These are phyloP conservation scores for Coleophora flavipennella DNA, from an alignment of 2,888 invertebrate genomes.

Conservation along the genomic window DNA sequence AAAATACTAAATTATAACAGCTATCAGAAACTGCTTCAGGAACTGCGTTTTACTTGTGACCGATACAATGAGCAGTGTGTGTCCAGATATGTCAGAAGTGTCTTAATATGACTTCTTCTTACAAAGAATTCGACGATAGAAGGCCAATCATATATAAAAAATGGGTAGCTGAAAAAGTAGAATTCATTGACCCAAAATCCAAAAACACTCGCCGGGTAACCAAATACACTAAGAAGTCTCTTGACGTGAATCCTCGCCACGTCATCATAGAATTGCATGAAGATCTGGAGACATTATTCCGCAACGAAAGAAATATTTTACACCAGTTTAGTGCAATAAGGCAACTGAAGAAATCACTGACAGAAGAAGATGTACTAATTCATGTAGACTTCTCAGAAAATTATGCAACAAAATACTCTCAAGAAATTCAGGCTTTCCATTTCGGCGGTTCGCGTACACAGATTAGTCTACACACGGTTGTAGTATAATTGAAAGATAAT, in stretches of 20 bases:
- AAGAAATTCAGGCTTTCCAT: conserved; percentile 35
- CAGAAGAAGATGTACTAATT: conserved; percentile 14
- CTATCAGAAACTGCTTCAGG: conserved; percentile 17
- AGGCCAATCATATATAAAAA: conserved; percentile 9
- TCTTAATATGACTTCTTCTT: conserved; percentile 14
- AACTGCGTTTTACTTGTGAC: conserved; percentile 17
- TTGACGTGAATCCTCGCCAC: conserved; percentile 5
- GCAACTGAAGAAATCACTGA: conserved; percentile 12
- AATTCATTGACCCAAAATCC: conserved; percentile 10
- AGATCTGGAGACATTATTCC: conserved; percentile 9
- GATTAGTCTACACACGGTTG: conserved; percentile 34
- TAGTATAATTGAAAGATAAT: conserved; percentile 23
- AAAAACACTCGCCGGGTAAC: conserved; percentile 11
- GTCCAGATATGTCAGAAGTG: conserved; percentile 16
- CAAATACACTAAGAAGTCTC: conserved; percentile 11
- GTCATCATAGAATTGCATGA: conserved; percentile 10
- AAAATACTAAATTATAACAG: conserved; percentile 9
- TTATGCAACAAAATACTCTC: conserved; percentile 22
- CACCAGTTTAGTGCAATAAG: conserved; percentile 17
- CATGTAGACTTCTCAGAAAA: conserved; percentile 37
- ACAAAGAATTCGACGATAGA: conserved; percentile 12
- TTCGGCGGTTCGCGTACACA: conserved; percentile 29
- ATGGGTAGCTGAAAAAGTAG: conserved; percentile 10
- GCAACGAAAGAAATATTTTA: conserved; percentile 6
- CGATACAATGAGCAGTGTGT: conserved; percentile 17